A percentile compares a stretch with the other conserved stretches of the same genome.
phyloP scores from a whole-genome alignment of 2,888 invertebrate genomes.

The Lasioglossum vierecki region DNA sequence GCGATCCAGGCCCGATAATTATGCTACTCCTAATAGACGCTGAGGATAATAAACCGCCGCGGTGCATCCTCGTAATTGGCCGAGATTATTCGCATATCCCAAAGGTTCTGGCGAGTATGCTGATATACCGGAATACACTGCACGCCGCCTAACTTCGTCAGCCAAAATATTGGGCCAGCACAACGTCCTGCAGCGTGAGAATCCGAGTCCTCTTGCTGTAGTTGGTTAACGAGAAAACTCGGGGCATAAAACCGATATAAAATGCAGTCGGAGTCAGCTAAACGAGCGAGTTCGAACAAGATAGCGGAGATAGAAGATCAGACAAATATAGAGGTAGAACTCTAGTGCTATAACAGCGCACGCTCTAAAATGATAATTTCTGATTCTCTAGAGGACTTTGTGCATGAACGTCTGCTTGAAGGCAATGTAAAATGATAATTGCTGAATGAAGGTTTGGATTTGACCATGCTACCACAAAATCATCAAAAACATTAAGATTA shows the following conservation, averaged over 20 bases:
- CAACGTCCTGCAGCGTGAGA: background rate
- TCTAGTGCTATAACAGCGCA: background rate
- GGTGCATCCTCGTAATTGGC: background rate
- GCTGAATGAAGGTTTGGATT: background rate
- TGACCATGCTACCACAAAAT: background rate
- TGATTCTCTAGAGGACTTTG: background rate
- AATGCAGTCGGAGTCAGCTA: too few species aligned
- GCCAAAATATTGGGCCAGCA: background rate
- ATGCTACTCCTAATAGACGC: background rate
- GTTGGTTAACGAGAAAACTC: background rate
- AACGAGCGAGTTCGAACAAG: too few species aligned
- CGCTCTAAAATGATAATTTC: background rate
- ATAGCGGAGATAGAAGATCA: too few species aligned
- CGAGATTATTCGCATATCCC: background rate
- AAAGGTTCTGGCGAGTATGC: background rate
- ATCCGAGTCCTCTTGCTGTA: background rate
- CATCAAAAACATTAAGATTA: background rate
- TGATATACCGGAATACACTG: background rate
- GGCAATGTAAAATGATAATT: background rate
- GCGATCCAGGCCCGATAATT: constrained; percentile 1
- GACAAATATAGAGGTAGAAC: background rate
- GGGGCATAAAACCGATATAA: background rate
- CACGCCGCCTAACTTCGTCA: background rate
- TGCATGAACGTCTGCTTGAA: background rate
- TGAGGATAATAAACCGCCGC: background rate